These are phyloP conservation scores for Synodontis membranacea DNA, from an alignment of 2,113 vertebrate genomes.

Conservation along the genomic window DNA sequence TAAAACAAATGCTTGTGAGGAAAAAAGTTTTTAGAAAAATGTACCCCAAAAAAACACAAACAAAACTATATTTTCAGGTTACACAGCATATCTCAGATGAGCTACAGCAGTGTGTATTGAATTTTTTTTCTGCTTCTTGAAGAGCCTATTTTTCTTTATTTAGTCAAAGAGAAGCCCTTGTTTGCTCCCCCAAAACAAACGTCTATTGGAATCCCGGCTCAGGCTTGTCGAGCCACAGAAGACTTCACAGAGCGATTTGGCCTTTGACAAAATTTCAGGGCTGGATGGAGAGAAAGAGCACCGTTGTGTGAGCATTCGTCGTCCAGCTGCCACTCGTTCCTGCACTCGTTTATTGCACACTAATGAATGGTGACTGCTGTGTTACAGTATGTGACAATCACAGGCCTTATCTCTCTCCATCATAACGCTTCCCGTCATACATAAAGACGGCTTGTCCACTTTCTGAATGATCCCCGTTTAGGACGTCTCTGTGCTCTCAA, in stretches of 20 bases:
- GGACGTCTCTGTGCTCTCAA: constrained; percentile 67
- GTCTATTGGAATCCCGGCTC: constrained; percentile 64
- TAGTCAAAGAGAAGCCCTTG: constrained; percentile 69
- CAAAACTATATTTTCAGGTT: constrained; percentile 15
- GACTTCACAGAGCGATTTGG: constrained; percentile 73
- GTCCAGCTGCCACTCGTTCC: constrained; percentile 79
- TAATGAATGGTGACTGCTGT: constrained; percentile 85
- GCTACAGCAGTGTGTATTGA: constrained; percentile 38
- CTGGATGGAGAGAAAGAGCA: constrained; percentile 77
- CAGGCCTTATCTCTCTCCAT: constrained; percentile 80
- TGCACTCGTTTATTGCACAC: constrained; percentile 80
- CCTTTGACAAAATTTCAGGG: constrained; percentile 77
- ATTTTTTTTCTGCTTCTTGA: constrained; percentile 39
- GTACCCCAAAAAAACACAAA: not conserved
- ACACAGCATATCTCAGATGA: constrained; percentile 23
- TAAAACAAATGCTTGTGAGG: not conserved
- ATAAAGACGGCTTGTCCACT: constrained; percentile 89
- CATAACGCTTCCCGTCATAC: constrained; percentile 86
- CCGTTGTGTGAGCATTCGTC: constrained; percentile 77
- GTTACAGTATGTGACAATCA: constrained; percentile 82
- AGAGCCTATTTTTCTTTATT: constrained; percentile 61
- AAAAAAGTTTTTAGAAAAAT: not conserved
- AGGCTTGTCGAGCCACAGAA: constrained; percentile 72
- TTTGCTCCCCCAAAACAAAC: constrained; percentile 61
- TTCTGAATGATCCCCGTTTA: constrained; percentile 63